These are phyloP conservation scores for Charadrius vociferus DNA, from an alignment of 2,113 vertebrate genomes.

Conservation along the genomic window DNA sequence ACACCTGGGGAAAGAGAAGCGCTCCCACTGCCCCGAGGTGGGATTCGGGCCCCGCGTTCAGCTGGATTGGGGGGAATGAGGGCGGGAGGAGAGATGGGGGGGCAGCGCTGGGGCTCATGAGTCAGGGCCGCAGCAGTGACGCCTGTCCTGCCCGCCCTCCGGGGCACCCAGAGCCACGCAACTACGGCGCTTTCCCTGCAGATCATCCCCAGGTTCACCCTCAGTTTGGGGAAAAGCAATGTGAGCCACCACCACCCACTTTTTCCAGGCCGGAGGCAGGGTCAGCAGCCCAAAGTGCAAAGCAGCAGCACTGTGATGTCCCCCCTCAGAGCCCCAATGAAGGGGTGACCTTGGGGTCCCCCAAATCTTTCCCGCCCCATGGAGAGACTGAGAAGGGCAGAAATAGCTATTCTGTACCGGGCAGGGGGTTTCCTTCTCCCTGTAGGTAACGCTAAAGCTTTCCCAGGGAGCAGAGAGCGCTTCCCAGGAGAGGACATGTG, in stretches of 20 bases:
- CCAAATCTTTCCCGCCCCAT: background rate
- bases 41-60: background rate
- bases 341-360: background rate
- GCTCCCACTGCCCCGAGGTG: background rate
- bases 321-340: background rate
- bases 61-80: fast-evolving
- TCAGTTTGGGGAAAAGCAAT: background rate
- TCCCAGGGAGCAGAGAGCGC: background rate
- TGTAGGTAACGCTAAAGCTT: background rate
- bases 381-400: background rate
- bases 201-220: no score
- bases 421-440: background rate
- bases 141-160: background rate
- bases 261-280: background rate
- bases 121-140: fast-evolving
- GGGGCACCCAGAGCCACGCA: background rate
- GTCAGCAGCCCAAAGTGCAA: background rate
- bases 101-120: background rate
- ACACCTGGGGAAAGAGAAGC: background rate
- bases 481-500: background rate
- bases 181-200: background rate
- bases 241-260: background rate
- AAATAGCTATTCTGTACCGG: background rate
- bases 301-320: background rate
- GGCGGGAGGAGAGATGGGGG: background rate